A percentile compares a stretch with the other conserved stretches of the same genome.
Conservation (phyloP, 2,888 invertebrate genomes). For the Drosophila formosana region DNA sequence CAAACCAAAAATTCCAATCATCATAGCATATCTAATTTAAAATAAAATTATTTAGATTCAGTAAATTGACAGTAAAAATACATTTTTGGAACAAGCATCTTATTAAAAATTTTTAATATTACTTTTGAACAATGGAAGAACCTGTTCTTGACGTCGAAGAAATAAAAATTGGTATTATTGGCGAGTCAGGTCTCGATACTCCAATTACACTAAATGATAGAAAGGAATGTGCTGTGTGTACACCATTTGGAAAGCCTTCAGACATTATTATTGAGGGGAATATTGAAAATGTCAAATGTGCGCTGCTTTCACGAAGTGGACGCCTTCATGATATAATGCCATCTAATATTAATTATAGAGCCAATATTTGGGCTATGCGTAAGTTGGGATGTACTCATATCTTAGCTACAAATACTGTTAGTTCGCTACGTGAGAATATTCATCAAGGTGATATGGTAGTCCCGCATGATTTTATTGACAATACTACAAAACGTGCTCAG, state of each 20-base stretch:
- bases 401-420: conserved; percentile 95
- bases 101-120: conserved; percentile 3
- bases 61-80: neutral
- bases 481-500: conserved; percentile 86
- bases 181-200: conserved; percentile 96
- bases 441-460: conserved; percentile 94
- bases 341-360: conserved; percentile 95
- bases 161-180: conserved; percentile 95
- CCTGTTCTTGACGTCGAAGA: neutral
- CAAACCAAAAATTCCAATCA: too few species aligned
- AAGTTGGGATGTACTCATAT: conserved; percentile 94
- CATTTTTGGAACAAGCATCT: neutral
- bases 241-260: conserved; percentile 94
- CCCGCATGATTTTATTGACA: conserved; percentile 93
- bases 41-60: neutral
- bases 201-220: conserved; percentile 91
- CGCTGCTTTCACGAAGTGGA: conserved; percentile 90
- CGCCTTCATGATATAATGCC: conserved; percentile 91
- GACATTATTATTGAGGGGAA: conserved; percentile 91
- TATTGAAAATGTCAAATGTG: conserved; percentile 91
- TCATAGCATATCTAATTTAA: neutral
- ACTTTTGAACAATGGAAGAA: conserved; percentile 8
- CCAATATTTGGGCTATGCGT: conserved; percentile 97
- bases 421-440: conserved; percentile 94
- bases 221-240: conserved; percentile 88